A percentile compares a stretch with the other conserved stretches of the same genome.
Conservation (phyloP, 2,888 invertebrate genomes). For the Napeogenes sylphis region DNA sequence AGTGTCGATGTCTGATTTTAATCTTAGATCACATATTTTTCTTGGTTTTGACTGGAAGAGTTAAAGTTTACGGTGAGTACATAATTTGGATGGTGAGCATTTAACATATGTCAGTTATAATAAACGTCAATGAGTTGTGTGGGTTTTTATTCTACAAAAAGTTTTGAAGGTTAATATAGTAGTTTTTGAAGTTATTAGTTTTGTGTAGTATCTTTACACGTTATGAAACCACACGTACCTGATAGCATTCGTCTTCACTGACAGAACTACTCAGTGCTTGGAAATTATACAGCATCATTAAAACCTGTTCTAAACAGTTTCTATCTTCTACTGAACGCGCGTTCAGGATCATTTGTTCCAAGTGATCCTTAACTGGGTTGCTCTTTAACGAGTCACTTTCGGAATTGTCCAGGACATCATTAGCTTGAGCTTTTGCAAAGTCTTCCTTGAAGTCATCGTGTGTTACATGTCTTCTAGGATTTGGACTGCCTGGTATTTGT, state of each 20-base stretch:
- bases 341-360: constrained; percentile 73
- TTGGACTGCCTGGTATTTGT: constrained; percentile 66
- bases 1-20: constrained; percentile 62
- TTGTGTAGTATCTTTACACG: no score
- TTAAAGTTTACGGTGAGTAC: constrained; percentile 18
- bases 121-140: neutral
- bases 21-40: constrained; percentile 63
- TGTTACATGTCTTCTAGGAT: constrained; percentile 56
- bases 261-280: constrained; percentile 77
- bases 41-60: constrained; percentile 64
- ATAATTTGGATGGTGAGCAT: constrained; percentile 10
- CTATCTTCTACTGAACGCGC: constrained; percentile 77
- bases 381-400: constrained; percentile 69
- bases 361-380: constrained; percentile 70
- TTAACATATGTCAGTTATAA: constrained; percentile 12
- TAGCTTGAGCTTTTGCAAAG: constrained; percentile 65
- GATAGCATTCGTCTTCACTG: constrained; percentile 76
- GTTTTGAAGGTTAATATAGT: constrained; percentile 10
- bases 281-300: constrained; percentile 79
- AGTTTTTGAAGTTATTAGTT: constrained; percentile 7
- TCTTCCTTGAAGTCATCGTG: constrained; percentile 73
- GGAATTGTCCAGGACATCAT: constrained; percentile 64
- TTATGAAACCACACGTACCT: constrained; percentile 43
- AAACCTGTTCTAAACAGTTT: constrained; percentile 79
- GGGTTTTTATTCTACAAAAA: neutral